These are phyloP conservation scores for Holothuria scabra DNA, from an alignment of 53 echinoderm and acorn worm species.

Conservation along the genomic window DNA sequence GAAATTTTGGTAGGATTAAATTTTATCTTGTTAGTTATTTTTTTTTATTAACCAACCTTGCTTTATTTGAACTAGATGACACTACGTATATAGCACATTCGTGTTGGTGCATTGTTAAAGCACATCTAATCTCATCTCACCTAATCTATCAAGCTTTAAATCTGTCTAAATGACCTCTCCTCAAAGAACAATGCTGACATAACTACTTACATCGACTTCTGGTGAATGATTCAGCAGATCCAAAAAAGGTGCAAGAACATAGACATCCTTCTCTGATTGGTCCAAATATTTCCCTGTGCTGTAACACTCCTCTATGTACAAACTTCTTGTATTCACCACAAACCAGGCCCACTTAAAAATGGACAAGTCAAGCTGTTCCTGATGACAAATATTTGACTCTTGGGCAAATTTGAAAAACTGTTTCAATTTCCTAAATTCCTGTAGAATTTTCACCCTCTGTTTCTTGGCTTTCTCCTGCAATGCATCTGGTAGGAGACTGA, in stretches of 20 bases:
- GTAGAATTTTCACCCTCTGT: constrained; percentile 49
- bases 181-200: no score
- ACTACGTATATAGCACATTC: no score
- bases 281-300: constrained; percentile 8
- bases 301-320: constrained; percentile 62
- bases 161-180: no score
- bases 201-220: constrained; percentile 65
- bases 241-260: constrained; percentile 80
- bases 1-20: no score
- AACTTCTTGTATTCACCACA: constrained; percentile 82
- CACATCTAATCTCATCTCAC: no score
- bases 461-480: constrained; percentile 20
- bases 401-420: constrained; percentile 56
- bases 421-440: constrained; percentile 55
- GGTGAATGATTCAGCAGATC: constrained; percentile 94
- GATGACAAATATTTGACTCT: constrained; percentile 29
- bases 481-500: constrained; percentile 48
- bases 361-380: constrained; percentile 47
- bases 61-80: no score
- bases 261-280: constrained; percentile 53
- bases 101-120: no score
- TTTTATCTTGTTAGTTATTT: no score
- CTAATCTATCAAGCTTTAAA: no score
- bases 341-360: constrained; percentile 93
- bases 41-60: no score